These are phyloP conservation scores for Grapholita molesta DNA, from an alignment of 1,140 invertebrate species.

Conservation along the genomic window DNA sequence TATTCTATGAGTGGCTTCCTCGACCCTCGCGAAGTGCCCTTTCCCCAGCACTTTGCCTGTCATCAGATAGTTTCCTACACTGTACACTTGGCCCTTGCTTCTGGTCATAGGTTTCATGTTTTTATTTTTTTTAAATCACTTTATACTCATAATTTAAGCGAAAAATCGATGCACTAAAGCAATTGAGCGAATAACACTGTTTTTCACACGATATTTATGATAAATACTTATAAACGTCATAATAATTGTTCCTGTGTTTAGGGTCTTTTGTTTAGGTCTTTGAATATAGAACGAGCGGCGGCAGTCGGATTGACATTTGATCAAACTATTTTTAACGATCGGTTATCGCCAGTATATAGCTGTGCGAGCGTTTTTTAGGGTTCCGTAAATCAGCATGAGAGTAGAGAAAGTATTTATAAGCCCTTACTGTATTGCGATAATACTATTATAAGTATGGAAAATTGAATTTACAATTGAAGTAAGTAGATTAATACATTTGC, in stretches of 20 bases:
- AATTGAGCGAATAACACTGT: slow-evolving; percentile 34
- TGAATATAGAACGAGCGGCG: slow-evolving; percentile 54
- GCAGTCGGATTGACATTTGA: slow-evolving; percentile 47
- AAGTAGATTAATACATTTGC: too few relatives aligned
- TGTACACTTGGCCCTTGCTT: slow-evolving; percentile 60
- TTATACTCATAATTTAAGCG: slow-evolving; percentile 39
- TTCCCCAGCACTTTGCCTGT: slow-evolving; percentile 79
- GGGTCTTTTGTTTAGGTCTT: slow-evolving; percentile 55
- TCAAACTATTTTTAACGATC: slow-evolving; percentile 47
- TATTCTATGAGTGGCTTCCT: slow-evolving; percentile 78
- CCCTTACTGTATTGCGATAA: neutral
- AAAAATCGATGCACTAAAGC: slow-evolving; percentile 25
- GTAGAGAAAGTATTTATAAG: neutral
- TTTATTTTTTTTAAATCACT: slow-evolving; percentile 28
- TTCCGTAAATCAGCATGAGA: neutral
- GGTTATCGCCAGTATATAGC: slow-evolving; percentile 23
- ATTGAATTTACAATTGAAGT: neutral
- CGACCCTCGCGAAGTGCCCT: slow-evolving; percentile 80
- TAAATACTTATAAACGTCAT: slow-evolving; percentile 47
- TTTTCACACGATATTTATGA: slow-evolving; percentile 26
- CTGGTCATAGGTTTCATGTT: slow-evolving; percentile 48
- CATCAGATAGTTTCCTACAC: slow-evolving; percentile 80
- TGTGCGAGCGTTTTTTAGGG: slow-evolving; percentile 5
- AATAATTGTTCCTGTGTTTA: slow-evolving; percentile 26
- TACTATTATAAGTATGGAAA: neutral